Evolutionary conservation across 2,113 vertebrate species (phyloP).

Genomic region (Cyphomyrus discorhynchus): DNA sequence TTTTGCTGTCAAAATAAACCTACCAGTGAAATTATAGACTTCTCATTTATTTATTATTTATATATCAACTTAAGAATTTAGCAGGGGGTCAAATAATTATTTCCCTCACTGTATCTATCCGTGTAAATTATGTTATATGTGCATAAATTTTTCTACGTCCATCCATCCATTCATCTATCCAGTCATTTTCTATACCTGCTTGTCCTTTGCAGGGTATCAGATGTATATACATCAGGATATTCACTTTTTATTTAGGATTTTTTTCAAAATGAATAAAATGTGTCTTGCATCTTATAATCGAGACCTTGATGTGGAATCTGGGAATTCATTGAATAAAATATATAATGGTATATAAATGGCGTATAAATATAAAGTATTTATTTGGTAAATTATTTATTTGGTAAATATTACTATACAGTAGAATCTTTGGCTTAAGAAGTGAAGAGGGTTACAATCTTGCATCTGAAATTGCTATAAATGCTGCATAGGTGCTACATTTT

Average conservation of each 20-base stretch:
- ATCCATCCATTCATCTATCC: neutral
- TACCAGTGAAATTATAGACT: too few relatives aligned
- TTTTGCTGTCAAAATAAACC: too few relatives aligned
- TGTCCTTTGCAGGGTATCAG: neutral
- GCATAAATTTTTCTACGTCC: neutral
- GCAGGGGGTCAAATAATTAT: too few relatives aligned
- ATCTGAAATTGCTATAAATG: neutral
- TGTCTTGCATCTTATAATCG: neutral
- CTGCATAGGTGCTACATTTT: neutral
- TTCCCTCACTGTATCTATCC: neutral
- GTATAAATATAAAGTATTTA: too few relatives aligned
- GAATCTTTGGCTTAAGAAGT: neutral
- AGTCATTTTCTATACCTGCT: neutral
- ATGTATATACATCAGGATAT: neutral
- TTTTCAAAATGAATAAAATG: neutral
- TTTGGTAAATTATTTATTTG: neutral
- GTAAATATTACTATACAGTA: neutral
- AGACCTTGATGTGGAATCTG: too few relatives aligned
- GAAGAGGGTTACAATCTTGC: neutral
- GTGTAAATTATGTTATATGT: neutral
- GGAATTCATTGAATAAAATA: too few relatives aligned
- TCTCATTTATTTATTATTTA: too few relatives aligned
- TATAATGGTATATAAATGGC: too few relatives aligned
- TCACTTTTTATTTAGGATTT: neutral
- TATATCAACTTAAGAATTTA: too few relatives aligned